Evolutionary conservation across 2,888 invertebrate species (phyloP).

Genomic region (Microctonus aethiopoides): DNA sequence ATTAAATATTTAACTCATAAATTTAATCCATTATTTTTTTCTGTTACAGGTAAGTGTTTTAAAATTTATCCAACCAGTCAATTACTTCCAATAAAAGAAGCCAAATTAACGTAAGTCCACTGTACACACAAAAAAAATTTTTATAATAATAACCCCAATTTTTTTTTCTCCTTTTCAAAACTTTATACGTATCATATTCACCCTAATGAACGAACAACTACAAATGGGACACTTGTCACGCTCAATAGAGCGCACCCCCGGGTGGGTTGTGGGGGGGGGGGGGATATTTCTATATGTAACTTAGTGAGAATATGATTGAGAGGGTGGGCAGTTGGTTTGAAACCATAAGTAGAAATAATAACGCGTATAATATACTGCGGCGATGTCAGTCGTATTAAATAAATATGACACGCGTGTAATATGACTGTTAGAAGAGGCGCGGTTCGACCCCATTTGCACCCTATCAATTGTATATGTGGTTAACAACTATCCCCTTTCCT

Average conservation of each 20-base stretch:
- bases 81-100: not conserved
- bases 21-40: slow-evolving; percentile 35
- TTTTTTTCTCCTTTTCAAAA: not conserved
- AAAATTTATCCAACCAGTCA: not conserved
- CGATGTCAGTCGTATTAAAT: slow-evolving; percentile 56
- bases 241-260: slow-evolving; percentile 45
- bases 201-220: slow-evolving; percentile 53
- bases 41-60: slow-evolving; percentile 57
- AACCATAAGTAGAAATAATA: slow-evolving; percentile 64
- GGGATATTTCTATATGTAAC: not conserved
- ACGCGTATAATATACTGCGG: slow-evolving; percentile 55
- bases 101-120: not conserved
- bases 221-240: slow-evolving; percentile 58
- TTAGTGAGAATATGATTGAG: not conserved
- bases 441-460: slow-evolving; percentile 62
- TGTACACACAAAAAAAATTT: not conserved
- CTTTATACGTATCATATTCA: slow-evolving; percentile 3
- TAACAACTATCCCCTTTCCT: slow-evolving; percentile 48
- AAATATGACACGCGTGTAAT: slow-evolving; percentile 64
- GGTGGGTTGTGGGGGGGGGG: slow-evolving; percentile 30
- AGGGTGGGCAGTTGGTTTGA: slow-evolving; percentile 30
- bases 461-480: slow-evolving; percentile 62
- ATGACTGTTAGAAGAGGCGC: slow-evolving; percentile 56
- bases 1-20: not conserved
- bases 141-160: not conserved